Conservation (phyloP, 2,888 invertebrate species). For the Hemithea aestivaria region DNA sequence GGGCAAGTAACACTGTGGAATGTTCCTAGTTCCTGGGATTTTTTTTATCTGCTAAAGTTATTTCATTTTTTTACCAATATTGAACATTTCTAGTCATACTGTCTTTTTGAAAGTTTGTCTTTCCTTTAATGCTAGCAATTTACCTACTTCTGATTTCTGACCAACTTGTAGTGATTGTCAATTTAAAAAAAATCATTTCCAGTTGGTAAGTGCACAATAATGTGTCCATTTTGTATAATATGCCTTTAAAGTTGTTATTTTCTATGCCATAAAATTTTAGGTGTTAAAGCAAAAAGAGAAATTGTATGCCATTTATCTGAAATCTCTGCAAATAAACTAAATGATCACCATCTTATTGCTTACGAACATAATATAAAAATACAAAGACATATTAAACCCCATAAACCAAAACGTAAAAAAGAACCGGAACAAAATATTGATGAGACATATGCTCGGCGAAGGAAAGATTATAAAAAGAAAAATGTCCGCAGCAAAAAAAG, state of each 20-base stretch:
- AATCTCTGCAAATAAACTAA: slow-evolving; percentile 54
- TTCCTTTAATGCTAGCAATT: no score
- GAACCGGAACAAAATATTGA: slow-evolving; percentile 26
- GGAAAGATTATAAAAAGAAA: slow-evolving; percentile 47
- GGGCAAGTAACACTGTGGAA: no score
- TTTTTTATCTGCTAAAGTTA: no score
- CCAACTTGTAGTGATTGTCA: no score
- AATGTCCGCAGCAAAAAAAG: slow-evolving; percentile 43
- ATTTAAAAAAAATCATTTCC: no score
- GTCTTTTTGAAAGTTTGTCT: no score
- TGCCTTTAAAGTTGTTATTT: slow-evolving; percentile 8
- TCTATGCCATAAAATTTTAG: slow-evolving; percentile 36
- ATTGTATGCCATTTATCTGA: slow-evolving; percentile 50
- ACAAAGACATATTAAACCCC: slow-evolving; percentile 39
- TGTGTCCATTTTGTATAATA: not conserved
- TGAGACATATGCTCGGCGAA: slow-evolving; percentile 25
- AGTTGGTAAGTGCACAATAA: no score
- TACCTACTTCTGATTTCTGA: no score
- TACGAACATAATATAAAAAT: slow-evolving; percentile 26
- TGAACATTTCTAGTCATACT: no score
- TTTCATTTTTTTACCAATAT: no score
- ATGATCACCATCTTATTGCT: slow-evolving; percentile 35
- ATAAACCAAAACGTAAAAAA: slow-evolving; percentile 50
- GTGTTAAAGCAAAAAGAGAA: slow-evolving; percentile 36
- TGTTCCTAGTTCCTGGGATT: no score